phyloP scores from a whole-genome alignment of 2,888 invertebrate species.

The Nephrotoma flavescens region DNA sequence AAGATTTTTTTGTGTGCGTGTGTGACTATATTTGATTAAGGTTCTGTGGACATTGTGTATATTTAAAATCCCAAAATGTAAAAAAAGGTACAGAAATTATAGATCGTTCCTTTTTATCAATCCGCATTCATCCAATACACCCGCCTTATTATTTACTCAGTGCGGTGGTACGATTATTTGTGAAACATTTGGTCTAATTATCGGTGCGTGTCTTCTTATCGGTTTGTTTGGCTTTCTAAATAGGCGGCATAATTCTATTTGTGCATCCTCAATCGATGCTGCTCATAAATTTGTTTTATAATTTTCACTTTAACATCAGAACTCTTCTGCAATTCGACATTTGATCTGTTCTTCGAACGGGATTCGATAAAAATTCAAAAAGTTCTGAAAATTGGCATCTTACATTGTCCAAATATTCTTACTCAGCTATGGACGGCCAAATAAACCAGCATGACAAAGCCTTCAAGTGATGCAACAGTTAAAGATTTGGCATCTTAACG shows the following conservation, averaged over 20 bases:
- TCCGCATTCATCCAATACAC: not conserved
- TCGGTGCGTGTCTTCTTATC: not conserved
- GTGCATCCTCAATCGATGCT: too few species aligned
- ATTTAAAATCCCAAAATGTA: not conserved
- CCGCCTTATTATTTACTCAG: not conserved
- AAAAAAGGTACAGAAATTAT: not conserved
- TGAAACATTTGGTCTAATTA: not conserved
- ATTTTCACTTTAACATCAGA: too few species aligned
- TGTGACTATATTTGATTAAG: not conserved
- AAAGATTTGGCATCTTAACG: too few species aligned
- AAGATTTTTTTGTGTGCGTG: not conserved
- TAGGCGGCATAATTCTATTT: not conserved
- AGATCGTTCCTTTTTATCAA: not conserved
- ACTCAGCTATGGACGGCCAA: too few species aligned
- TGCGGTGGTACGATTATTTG: not conserved
- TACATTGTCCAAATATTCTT: too few species aligned
- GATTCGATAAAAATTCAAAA: too few species aligned
- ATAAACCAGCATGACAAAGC: too few species aligned
- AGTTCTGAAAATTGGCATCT: too few species aligned
- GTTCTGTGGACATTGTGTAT: not conserved
- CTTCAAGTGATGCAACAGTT: too few species aligned
- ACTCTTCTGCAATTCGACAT: too few species aligned
- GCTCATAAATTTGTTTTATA: too few species aligned
- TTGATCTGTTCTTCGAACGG: too few species aligned
- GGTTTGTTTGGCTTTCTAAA: not conserved